These are phyloP conservation scores for Platyscapa corneri DNA, from an alignment of 1,140 invertebrate species.

Conservation along the genomic window DNA sequence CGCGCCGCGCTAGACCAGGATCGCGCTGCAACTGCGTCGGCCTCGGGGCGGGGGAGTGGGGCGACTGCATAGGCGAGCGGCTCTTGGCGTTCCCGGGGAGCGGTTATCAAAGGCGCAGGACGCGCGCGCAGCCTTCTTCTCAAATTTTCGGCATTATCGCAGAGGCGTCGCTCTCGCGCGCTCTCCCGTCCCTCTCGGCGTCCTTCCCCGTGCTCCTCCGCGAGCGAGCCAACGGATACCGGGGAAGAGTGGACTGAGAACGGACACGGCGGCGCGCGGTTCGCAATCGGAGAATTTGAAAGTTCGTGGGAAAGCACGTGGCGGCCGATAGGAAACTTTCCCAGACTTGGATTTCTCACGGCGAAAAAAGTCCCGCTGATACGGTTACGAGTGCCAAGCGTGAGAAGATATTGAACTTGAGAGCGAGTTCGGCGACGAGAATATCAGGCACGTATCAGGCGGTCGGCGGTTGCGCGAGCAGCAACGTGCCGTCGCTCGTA, in stretches of 20 bases:
- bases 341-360: conserved; percentile 52
- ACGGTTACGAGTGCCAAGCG: conserved; percentile 51
- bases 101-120: conserved; percentile 22
- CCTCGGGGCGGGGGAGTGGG: background rate
- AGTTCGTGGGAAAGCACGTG: conserved; percentile 58
- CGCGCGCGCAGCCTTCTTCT: background rate
- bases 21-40: background rate
- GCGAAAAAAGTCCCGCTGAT: conserved; percentile 28
- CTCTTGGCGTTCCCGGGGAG: background rate
- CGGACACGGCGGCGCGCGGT: background rate
- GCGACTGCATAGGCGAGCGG: background rate
- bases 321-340: conserved; percentile 49
- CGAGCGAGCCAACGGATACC: background rate
- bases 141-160: background rate
- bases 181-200: background rate
- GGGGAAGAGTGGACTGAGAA: conserved; percentile 12
- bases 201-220: background rate
- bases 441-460: conserved; percentile 59
- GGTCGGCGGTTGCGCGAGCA: conserved; percentile 29
- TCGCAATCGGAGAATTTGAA: conserved; percentile 51
- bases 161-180: background rate
- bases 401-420: conserved; percentile 64
- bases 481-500: background rate
- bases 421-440: conserved; percentile 54
- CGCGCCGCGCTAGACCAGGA: conserved; percentile 3